phyloP scores from a whole-genome alignment of 2,888 invertebrate species.

The Noctua fimbriata region DNA sequence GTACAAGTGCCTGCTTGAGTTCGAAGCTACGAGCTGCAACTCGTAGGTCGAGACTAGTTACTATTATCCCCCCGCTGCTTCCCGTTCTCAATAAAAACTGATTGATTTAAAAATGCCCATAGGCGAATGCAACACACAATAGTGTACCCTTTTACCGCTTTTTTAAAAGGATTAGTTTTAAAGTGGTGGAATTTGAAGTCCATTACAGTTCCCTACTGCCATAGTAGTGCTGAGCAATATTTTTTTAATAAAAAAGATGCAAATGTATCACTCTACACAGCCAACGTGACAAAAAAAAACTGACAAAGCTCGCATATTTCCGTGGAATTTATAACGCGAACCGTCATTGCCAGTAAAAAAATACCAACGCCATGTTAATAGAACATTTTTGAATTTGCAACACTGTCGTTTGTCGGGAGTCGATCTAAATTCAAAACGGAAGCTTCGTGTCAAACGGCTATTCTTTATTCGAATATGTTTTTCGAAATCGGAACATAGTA shows the following conservation, averaged over 20 bases:
- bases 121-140: background rate
- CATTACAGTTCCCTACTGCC: slow-evolving; percentile 32
- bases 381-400: slow-evolving; percentile 60
- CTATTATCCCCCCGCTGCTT: background rate
- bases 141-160: slow-evolving; percentile 9
- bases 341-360: slow-evolving; percentile 60
- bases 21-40: background rate
- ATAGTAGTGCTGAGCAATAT: slow-evolving; percentile 43
- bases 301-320: slow-evolving; percentile 55
- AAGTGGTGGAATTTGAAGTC: slow-evolving; percentile 46
- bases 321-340: slow-evolving; percentile 38
- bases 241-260: slow-evolving; percentile 59
- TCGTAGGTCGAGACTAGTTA: too few relatives aligned
- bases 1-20: background rate
- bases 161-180: slow-evolving; percentile 46
- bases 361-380: slow-evolving; percentile 46
- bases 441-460: slow-evolving; percentile 60
- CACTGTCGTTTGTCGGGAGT: slow-evolving; percentile 46
- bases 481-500: slow-evolving; percentile 51
- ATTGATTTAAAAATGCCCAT: background rate
- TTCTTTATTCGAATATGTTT: slow-evolving; percentile 55
- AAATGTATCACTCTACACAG: slow-evolving; percentile 56
- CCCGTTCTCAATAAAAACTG: background rate
- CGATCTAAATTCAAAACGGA: slow-evolving; percentile 57
- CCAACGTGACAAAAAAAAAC: slow-evolving; percentile 49